Evolutionary conservation across 1,140 invertebrate genomes (phyloP).

Genomic region (Aporrectodea caliginosa): DNA sequence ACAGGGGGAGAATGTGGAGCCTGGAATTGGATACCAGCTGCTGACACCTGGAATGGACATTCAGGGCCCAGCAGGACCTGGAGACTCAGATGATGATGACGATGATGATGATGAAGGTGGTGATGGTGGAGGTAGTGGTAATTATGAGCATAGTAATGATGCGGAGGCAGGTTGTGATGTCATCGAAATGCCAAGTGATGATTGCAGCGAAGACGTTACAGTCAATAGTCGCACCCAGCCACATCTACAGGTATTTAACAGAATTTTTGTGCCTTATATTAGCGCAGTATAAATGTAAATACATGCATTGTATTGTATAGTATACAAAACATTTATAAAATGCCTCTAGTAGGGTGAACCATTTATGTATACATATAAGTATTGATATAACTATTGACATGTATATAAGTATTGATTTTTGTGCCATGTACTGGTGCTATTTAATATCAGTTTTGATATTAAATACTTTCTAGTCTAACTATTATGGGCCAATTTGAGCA

Average conservation of each 20-base stretch:
- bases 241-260: not conserved
- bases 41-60: not conserved
- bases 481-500: too few relatives aligned
- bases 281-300: not conserved
- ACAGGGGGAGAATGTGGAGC: not conserved
- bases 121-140: not conserved
- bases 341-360: too few relatives aligned
- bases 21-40: not conserved
- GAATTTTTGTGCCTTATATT: not conserved
- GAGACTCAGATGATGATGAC: not conserved
- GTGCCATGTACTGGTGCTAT: too few relatives aligned
- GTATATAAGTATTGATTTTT: too few relatives aligned
- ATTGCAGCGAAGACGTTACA: not conserved
- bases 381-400: too few relatives aligned
- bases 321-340: too few relatives aligned
- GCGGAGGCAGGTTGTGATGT: not conserved
- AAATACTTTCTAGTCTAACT: too few relatives aligned
- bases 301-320: not conserved
- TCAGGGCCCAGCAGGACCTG: not conserved
- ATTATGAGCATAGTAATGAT: not conserved
- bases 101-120: not conserved
- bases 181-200: not conserved
- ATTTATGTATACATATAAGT: too few relatives aligned
- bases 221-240: not conserved
- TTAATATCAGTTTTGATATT: too few relatives aligned